These are phyloP conservation scores for Xyrichtys novacula DNA, from an alignment of 2,797 vertebrate species.

Conservation along the genomic window DNA sequence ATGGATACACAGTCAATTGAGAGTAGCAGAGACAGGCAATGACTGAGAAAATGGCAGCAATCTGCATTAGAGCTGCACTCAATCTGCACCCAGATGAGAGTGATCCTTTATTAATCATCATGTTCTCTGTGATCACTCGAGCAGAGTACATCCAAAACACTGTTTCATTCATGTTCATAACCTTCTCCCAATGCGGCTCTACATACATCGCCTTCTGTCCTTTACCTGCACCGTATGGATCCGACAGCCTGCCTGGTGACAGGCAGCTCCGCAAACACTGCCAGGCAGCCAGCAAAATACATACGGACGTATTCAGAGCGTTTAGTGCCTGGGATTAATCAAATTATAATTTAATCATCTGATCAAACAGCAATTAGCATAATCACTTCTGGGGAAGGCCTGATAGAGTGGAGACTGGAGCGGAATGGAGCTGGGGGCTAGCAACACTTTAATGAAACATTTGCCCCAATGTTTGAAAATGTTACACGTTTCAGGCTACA, in stretches of 20 bases:
- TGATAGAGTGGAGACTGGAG: constrained; percentile 86
- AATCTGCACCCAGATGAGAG: constrained; percentile 58
- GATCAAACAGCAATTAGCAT: constrained; percentile 97
- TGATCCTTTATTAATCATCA: constrained; percentile 64
- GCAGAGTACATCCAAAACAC: constrained; percentile 37
- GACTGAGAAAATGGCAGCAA: constrained; percentile 70
- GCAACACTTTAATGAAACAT: constrained; percentile 81
- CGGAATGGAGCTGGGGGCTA: constrained; percentile 71
- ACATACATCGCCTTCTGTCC: constrained; percentile 23
- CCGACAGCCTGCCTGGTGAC: constrained; percentile 39
- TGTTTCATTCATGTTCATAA: constrained; percentile 33
- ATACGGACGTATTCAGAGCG: constrained; percentile 79
- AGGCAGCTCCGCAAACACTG: constrained; percentile 65
- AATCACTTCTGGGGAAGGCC: constrained; percentile 92
- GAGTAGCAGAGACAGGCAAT: constrained; percentile 63
- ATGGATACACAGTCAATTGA: constrained; percentile 75
- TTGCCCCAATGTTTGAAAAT: constrained; percentile 82
- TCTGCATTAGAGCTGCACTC: constrained; percentile 71
- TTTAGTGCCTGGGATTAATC: constrained; percentile 92
- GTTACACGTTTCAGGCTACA: constrained; percentile 75
- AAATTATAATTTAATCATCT: constrained; percentile 98
- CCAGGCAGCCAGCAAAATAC: constrained; percentile 69
- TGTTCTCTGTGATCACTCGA: constrained; percentile 63
- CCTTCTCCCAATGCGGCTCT: constrained; percentile 14
- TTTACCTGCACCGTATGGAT: constrained; percentile 35